Base-by-base conservation (phyloP, 2,888 invertebrate genomes). In the Ophion costatus region DNA sequence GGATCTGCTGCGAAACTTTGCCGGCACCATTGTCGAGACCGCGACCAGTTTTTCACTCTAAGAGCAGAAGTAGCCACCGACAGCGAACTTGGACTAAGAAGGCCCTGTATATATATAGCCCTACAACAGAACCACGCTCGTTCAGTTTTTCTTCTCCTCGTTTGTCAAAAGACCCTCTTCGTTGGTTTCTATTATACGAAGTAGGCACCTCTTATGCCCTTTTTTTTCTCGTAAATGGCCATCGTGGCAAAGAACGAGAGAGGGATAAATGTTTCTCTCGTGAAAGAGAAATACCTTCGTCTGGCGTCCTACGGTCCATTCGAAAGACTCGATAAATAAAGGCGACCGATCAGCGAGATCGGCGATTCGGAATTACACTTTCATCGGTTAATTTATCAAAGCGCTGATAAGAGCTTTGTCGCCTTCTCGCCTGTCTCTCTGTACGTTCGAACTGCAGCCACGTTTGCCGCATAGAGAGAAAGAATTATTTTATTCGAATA, bases 41-140 rank as follows among this genome's bases (percentile, higher is more conserved):
- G 66, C 71, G 83, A 79, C 78, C 82, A 79, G 80, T 85, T 85
- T 85, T 85, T 85, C 85, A 83, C 83, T 70, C 83, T 83, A 51
- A 56, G 77, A 73, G 76, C 71, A 78, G 29, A 63, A 57, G 79
- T 70, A 70, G 76, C 76, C 42, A 59, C 63, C 71, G 61, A 33
- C 42, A 22, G 33, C 67, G 64, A 64, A 71, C 70, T 66, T 83
- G 45, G 24, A 73, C n/a, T 57, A 56, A 66, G 77, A 51, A 17
- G 38, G 66, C 59, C 57, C 56, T 24, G 10, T 24, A 67, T 66
- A 56, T 51, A 33, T 64, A 22, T 51, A 14, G 17, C 29, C 14
- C 75, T 56, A 38, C 63, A 11, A 17, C 14, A 61, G 22, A 56
- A 69, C 61, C 57, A 51, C 57, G 66, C 66, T 64, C 76, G 24